Base-by-base conservation (phyloP, 2,113 vertebrate species). In the Chionodraco myersi region DNA sequence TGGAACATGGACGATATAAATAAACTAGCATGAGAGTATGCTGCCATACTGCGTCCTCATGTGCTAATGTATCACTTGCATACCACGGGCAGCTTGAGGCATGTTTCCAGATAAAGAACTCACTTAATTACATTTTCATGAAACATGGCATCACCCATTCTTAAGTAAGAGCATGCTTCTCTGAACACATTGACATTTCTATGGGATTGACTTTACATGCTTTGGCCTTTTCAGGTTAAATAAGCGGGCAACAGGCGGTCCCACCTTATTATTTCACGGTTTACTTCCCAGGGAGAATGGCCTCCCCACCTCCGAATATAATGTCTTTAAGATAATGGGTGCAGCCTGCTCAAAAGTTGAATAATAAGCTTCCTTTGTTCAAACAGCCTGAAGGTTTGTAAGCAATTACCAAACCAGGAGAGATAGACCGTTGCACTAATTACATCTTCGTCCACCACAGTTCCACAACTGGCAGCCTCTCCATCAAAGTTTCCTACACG, bases 351-450 rank as follows among this genome's bases (percentile, higher is more conserved):
- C 81, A 89, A 77, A 87, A 90, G 73, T 82, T 88, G 87, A 93
- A 91, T 88, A 88, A 92, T 91, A 83, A 78, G 74, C 81, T 84
- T 86, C 68, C 79, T 89, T 91, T 92, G 84, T 92, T 90, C 77
- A 82, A 91, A 91, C 82, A 82, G 90, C 93, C 88, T 75, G 53
- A 72, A 87, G 90, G 80, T 62, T 86, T 84, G 85, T 89, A 91
- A 86, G 90, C 82, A 92, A 94, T 94, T 93, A 93, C 75, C 81
- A 85, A 82, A 85, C 79, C 51, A 6, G 12, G 66, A 77, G 80
- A 90, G 93, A 92, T 84, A 91, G 90, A 91, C 85, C 68, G 76
- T 82, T 74, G 56, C 21, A 4, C 86, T 93, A 91, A 93, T 94
- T 93, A 88, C 85, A 82, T 82, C 63, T 67, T 76, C 52, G 73